Evolutionary conservation across 2,113 vertebrate species (phyloP).

Genomic region (Lophochroa leadbeateri): DNA sequence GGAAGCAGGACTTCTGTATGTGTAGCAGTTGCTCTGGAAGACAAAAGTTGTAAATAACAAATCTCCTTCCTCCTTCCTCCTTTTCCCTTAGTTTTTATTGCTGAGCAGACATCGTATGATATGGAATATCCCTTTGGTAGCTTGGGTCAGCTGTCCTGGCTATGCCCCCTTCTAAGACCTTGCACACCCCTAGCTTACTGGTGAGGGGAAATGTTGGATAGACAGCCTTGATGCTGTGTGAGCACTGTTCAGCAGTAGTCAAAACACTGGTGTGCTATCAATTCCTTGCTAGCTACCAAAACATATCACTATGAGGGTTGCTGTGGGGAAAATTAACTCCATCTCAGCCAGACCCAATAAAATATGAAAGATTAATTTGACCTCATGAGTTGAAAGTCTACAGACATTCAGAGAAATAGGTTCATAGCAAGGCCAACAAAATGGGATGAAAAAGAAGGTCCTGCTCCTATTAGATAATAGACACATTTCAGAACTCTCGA

Average conservation of each 20-base stretch:
- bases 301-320: not conserved
- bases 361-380: not conserved
- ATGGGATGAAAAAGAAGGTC: not conserved
- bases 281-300: not conserved
- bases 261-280: not conserved
- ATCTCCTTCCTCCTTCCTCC: not conserved
- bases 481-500: not conserved
- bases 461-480: not conserved
- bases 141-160: not conserved
- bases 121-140: not conserved
- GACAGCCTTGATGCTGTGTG: not conserved
- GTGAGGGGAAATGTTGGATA: not conserved
- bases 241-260: not conserved
- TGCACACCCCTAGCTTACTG: not conserved
- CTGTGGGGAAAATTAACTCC: not conserved
- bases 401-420: not conserved
- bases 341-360: not conserved
- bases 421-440: not conserved
- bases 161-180: not conserved
- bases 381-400: not conserved
- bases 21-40: not conserved
- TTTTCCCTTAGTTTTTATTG: not conserved
- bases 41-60: not conserved
- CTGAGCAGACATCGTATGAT: not conserved
- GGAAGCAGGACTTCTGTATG: not conserved